phyloP scores from a whole-genome alignment of 2,888 invertebrate genomes.

The Caprella mutica region DNA sequence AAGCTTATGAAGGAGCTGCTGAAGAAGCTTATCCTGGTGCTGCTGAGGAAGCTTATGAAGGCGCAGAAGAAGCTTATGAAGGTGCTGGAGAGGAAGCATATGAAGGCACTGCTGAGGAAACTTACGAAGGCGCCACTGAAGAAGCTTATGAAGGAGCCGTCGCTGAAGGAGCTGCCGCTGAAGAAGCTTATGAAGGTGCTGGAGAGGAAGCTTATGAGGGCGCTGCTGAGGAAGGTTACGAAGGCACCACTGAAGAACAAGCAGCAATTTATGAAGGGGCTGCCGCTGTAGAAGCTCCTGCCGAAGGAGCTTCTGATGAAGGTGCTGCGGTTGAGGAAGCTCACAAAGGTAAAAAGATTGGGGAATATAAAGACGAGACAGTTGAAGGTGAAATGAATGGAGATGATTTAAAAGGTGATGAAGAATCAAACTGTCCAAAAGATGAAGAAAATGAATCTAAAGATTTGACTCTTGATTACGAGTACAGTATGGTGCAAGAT shows the following conservation, averaged over 20 bases:
- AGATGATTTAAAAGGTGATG: no score
- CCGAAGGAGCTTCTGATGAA: not conserved
- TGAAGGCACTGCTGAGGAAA: not conserved
- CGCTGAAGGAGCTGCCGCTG: not conserved
- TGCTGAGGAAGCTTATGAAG: not conserved
- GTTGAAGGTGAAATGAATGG: no score
- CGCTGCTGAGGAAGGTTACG: not conserved
- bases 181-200: not conserved
- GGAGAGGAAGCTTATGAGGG: not conserved
- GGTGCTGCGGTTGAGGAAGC: not conserved
- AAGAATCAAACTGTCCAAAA: no score
- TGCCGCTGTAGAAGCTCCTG: not conserved
- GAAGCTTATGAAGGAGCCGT: not conserved
- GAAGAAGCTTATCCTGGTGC: not conserved
- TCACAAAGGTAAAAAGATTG: not conserved
- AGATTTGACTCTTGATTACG: constrained; percentile 3
- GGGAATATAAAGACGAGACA: not conserved
- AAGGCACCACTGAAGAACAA: not conserved
- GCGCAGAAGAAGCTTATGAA: not conserved
- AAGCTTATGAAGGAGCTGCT: not conserved
- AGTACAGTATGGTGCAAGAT: constrained; percentile 6
- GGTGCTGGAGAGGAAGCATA: not conserved
- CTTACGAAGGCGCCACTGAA: not conserved
- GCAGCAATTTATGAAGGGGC: not conserved
- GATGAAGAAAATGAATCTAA: not conserved